These are phyloP conservation scores for Venusia cambrica DNA, from an alignment of 2,888 invertebrate species.

Conservation along the genomic window DNA sequence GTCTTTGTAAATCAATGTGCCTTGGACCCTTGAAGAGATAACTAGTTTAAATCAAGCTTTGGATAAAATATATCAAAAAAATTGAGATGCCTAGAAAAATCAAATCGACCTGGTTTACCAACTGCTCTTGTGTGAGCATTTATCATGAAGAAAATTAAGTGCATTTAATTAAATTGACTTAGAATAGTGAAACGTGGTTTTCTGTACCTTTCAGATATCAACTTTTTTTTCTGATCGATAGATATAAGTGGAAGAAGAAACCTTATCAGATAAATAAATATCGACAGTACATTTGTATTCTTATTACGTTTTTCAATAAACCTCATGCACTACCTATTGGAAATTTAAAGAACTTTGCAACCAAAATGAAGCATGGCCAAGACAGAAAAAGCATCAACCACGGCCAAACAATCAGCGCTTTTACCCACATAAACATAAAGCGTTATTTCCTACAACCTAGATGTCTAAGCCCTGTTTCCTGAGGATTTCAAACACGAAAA, in stretches of 20 bases:
- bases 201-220: too few species aligned
- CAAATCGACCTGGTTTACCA: conserved; percentile 6
- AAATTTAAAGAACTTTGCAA: conserved; percentile 51
- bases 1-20: conserved; percentile 88
- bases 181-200: conserved; percentile 1
- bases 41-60: conserved; percentile 18
- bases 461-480: conserved; percentile 71
- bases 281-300: conserved; percentile 11
- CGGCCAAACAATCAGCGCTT: conserved; percentile 64
- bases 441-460: conserved; percentile 44
- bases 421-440: conserved; percentile 44
- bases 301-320: conserved; percentile 17
- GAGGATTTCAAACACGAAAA: conserved; percentile 62
- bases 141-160: conserved; percentile 7
- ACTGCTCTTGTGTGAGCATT: conserved; percentile 15
- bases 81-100: conserved; percentile 2
- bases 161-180: too few species aligned
- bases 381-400: conserved; percentile 69
- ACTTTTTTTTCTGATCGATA: conserved; percentile 1
- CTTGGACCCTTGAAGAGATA: conserved; percentile 82
- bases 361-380: conserved; percentile 71
- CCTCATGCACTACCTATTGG: conserved; percentile 62
- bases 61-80: background rate
- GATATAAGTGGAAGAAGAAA: conserved; percentile 6
- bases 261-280: conserved; percentile 6